A percentile compares a stretch with the other conserved stretches of the same genome.
Evolutionary conservation across 2,113 vertebrate species (phyloP).

Genomic region (Stomatorhinus ivindoensis): DNA sequence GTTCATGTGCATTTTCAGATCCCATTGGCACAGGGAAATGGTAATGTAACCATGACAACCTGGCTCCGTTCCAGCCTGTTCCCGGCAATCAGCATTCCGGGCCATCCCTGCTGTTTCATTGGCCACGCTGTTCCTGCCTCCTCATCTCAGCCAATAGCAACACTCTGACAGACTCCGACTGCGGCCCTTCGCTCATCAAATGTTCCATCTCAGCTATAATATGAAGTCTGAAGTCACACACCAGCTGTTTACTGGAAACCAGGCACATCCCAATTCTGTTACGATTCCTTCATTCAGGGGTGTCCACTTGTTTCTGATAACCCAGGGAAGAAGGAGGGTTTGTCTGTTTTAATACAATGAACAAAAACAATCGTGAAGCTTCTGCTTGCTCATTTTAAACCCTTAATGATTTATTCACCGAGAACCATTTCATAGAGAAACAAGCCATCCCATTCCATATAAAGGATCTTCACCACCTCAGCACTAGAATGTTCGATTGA

Average conservation of each 20-base stretch:
- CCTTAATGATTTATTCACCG: neutral
- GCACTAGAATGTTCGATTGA: neutral
- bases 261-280: neutral
- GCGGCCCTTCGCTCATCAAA: neutral
- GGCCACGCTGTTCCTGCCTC: neutral
- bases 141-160: neutral
- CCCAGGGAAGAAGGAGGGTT: neutral
- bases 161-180: neutral
- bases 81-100: neutral
- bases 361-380: neutral
- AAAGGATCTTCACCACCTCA: neutral
- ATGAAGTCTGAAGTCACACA: neutral
- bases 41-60: conserved; percentile 4
- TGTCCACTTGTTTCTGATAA: neutral
- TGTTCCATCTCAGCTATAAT: neutral
- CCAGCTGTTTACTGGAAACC: neutral
- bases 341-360: neutral
- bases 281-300: neutral
- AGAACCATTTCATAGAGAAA: neutral
- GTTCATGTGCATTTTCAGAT: neutral
- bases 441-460: neutral
- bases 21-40: neutral
- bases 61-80: neutral
- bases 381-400: neutral
- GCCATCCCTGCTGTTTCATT: neutral